Evolutionary conservation across 1,140 invertebrate species (phyloP), one percentile per base, ranked within the genome.

Genomic region (Liolophura sinensis): DNA sequence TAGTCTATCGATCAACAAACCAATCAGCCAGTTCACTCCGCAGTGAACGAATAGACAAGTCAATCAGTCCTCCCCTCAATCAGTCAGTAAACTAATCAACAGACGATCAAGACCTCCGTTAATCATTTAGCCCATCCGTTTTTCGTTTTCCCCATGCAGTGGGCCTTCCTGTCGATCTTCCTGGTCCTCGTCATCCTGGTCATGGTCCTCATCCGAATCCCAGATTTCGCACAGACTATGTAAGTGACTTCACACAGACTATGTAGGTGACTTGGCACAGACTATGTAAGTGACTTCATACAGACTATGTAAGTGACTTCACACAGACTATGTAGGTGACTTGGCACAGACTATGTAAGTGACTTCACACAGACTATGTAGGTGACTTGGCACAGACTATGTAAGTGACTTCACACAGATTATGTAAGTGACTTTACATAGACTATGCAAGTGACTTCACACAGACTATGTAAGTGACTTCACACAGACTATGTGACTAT

Each of bases 181-280:
- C 62, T 80, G 48, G 78, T 80, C 25, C 58, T 76, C 7, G 75
- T 82, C 55, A 76, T 80, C 20, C 84, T 93, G 54, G 76, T 92
- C 24, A 87, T 91, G 16, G 91, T 94, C 59, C 86, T 91, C 68
- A 84, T 91, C 46, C 81, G 90, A 58, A 86, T 91, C 69, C 86
- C 85, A 65, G 73, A 69, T 0, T 78, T 78, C 65, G 69, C 68
- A 48, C 55, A 73, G 54, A 64, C 73, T 40, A 73, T 80, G 76
- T 80, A 54, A 20, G 51, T 54, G 24, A 20, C n/a, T 54, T 54
- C 24, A 7, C 24, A 20, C 51, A 20, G 24, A 54, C 18, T 24
- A 54, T 54, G 18, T 54, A 20, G 7, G 12, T n/a, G 51, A n/a
- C 12, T 54, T 24, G 3, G n/a, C 24, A 24, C 18, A n/a, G 24